Base-by-base conservation (phyloP, 2,888 invertebrate species). In the Adelphocoris suturalis region DNA sequence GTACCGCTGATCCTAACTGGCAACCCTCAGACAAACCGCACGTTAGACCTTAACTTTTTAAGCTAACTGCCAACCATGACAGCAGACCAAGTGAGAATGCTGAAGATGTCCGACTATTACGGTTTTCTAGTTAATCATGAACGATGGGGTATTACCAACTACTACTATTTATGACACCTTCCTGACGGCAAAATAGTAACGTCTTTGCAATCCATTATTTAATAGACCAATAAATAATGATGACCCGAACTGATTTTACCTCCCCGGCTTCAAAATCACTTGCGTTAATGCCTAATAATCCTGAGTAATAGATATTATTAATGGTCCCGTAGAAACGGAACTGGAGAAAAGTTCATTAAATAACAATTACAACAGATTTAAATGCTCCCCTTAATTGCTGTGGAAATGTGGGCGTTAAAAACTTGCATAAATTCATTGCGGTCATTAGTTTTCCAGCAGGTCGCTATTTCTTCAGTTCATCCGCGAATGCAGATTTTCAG, bases 381-480 rank as follows among this genome's bases (percentile, higher is more conserved):
- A 61, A 61, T 61, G 61, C 61, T 19, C 61, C n/a, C 19, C n/a
- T 61, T 61, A 61, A 61, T 19, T n/a, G 61, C 61, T 19, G 61
- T n/a, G 61, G 61, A 61, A 61, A 61, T 61, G 61, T 61, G 61
- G 52, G 61, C 61, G 61, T 61, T 61, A 61, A 61, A 61, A 61
- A 61, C 61, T 61, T 61, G 61, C 61, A 61, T 61, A 61, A 61
- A 61, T 61, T 61, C 61, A 61, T n/a, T 16, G 19, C 61, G 19
- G 61, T 19, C 19, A 61, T 61, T 61, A 61, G 61, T 61, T 61
- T 61, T n/a, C 19, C 61, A n/a, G 61, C 14, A n/a, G 61, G n/a
- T 61, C n/a, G 19, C 61, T 9, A 57, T 61, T 61, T 61, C 61
- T n/a, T 61, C 61, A 61, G 61, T 61, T 9, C n/a, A n/a, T n/a